Evolutionary conservation across 2,113 vertebrate species (phyloP).

Genomic region (Oryzias melastigma): DNA sequence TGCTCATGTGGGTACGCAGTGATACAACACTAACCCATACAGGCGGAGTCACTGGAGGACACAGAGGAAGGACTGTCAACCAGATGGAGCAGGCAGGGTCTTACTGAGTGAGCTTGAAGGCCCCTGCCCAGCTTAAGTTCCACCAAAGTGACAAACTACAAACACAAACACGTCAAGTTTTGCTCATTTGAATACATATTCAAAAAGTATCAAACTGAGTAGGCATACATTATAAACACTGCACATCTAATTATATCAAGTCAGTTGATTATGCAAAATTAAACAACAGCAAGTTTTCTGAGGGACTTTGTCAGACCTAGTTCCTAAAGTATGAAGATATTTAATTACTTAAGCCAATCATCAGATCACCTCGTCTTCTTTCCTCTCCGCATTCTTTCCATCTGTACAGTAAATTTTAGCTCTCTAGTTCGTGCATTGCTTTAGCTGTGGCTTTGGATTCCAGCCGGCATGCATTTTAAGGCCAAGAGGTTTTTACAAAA

Average conservation of each 20-base stretch:
- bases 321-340: conserved; percentile 12
- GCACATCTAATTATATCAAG: too few relatives aligned
- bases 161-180: conserved; percentile 21
- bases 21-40: conserved; percentile 12
- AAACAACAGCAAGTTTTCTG: too few relatives aligned
- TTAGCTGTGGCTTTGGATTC: conserved; percentile 65
- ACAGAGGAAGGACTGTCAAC: conserved; percentile 49
- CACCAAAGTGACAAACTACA: conserved; percentile 58
- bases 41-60: conserved; percentile 30
- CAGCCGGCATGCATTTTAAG: conserved; percentile 64
- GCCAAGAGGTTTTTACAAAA: conserved; percentile 49
- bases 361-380: conserved; percentile 18
- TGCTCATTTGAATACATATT: conserved; percentile 6
- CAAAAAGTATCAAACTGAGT: conserved; percentile 5
- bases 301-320: not conserved
- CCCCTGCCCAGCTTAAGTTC: conserved; percentile 74
- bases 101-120: conserved; percentile 74
- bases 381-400: conserved; percentile 17
- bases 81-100: conserved; percentile 75
- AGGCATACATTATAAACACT: too few relatives aligned
- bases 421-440: conserved; percentile 59
- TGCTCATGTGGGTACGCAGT: not conserved
- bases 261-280: too few relatives aligned
- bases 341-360: conserved; percentile 9
- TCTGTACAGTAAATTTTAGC: conserved; percentile 52